These are phyloP conservation scores for Orthonevra nobilis DNA, from an alignment of 2,888 invertebrate species.

Conservation along the genomic window DNA sequence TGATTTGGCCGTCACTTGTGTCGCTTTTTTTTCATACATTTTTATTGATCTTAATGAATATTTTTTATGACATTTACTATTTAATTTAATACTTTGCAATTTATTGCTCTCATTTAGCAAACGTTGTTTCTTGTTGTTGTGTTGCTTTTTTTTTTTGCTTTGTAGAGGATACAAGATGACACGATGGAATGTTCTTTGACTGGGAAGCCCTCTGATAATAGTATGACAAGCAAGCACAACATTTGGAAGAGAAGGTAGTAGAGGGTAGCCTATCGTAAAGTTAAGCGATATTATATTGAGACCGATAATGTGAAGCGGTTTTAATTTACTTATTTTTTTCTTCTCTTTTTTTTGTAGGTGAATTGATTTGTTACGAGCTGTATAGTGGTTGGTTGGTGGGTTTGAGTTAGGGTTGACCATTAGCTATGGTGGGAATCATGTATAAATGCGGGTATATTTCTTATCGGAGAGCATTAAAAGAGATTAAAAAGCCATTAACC, in stretches of 20 bases:
- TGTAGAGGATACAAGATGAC: too few species aligned
- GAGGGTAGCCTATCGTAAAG: slow-evolving; percentile 38
- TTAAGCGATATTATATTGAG: slow-evolving; percentile 54
- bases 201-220: slow-evolving; percentile 4
- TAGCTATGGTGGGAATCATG: slow-evolving; percentile 27
- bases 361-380: slow-evolving; percentile 52
- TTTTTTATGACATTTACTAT: slow-evolving; percentile 65
- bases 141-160: slow-evolving; percentile 12
- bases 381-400: background rate
- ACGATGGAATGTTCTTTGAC: too few species aligned
- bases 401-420: slow-evolving; percentile 41
- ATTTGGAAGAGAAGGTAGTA: background rate
- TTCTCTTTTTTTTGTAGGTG: slow-evolving; percentile 17
- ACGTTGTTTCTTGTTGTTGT: background rate
- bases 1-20: slow-evolving; percentile 13
- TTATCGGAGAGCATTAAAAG: slow-evolving; percentile 34
- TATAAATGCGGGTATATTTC: slow-evolving; percentile 37
- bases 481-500: slow-evolving; percentile 57
- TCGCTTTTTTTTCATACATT: slow-evolving; percentile 16
- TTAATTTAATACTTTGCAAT: slow-evolving; percentile 66
- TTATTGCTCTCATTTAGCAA: slow-evolving; percentile 59
- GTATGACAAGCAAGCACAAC: too few species aligned
- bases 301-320: slow-evolving; percentile 40
- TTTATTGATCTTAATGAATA: slow-evolving; percentile 66
- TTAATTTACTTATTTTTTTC: too few species aligned